These are phyloP conservation scores for Drosophila virilis DNA, from an alignment of 1,140 invertebrate species.

Conservation along the genomic window DNA sequence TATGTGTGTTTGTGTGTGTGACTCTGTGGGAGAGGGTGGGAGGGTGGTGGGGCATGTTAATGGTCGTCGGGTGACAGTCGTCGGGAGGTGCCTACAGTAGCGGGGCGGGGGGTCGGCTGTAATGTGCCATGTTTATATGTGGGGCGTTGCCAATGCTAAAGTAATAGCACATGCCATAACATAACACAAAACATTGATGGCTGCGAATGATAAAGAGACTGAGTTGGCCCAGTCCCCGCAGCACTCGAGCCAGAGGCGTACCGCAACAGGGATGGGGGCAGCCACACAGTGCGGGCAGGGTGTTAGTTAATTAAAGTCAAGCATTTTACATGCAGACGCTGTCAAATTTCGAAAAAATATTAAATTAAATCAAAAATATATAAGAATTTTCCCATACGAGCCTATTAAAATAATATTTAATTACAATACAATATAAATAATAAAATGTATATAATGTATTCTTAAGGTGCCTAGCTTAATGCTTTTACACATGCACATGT, in stretches of 20 bases:
- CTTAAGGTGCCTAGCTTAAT: neutral
- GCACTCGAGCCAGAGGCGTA: conserved; percentile 15
- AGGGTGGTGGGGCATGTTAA: conserved; percentile 47
- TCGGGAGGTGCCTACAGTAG: conserved; percentile 26
- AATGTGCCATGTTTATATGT: conserved; percentile 45
- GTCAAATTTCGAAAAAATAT: too few relatives aligned
- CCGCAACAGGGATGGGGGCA: neutral
- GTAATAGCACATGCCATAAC: conserved; percentile 74
- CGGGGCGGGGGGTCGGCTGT: neutral
- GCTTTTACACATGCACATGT: too few relatives aligned
- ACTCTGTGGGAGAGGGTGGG: conserved; percentile 21
- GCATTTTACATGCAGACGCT: neutral
- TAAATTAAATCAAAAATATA: too few relatives aligned
- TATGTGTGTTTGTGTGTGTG: conserved; percentile 24
- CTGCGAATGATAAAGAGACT: conserved; percentile 62
- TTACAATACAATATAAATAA: too few relatives aligned
- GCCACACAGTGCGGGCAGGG: neutral
- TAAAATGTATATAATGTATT: too few relatives aligned
- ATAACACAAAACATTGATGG: conserved; percentile 76
- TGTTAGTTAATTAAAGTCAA: neutral
- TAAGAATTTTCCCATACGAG: too few relatives aligned
- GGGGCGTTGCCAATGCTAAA: conserved; percentile 72
- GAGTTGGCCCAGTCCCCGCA: conserved; percentile 15
- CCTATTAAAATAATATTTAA: too few relatives aligned
- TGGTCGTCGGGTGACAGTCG: conserved; percentile 36